Evolutionary conservation across 2,113 vertebrate species (phyloP), one percentile per base, ranked within the genome.

Genomic region (Cephalopterus ornatus): DNA sequence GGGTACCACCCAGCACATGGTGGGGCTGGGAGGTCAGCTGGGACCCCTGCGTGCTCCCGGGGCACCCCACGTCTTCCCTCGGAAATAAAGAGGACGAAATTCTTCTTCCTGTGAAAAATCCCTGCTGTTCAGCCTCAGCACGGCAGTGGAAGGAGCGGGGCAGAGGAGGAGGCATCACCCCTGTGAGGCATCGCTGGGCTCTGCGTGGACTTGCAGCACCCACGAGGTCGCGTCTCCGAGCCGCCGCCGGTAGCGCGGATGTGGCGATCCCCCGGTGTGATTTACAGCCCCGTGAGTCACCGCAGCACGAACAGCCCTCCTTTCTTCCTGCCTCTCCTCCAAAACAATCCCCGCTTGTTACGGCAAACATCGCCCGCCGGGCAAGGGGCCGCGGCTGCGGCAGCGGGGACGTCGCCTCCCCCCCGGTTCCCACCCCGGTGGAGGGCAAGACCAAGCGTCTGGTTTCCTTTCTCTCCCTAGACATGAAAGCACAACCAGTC

Each of bases 161-260:
- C 7, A 59, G 30, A 32, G 8, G 79, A 63, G 79, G 61, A 68
- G 83, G 76, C 24, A 5, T 55, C 3, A 3, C 18, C 58, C 27
- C 35, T 9, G 19, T 0, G 27, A 37, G 59, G 87, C 73, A 14
- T 2, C 5, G 17, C 74, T 6, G 68, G 56, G 75, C 72, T 75
- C 71, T 8, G 39, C 2, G 5, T 12, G 77, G 55, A 47, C 11
- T 0, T 12, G 70, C 30, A 7, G 1, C 39, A 3, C 22, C 83
- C 83, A 0, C 3, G 39, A 27, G 44, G 22, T 2, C 20, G 4
- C 1, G 21, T 11, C 63, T 33, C 10, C 0, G 41, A 17, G 42
- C n/a, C 11, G 15, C 84, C 37, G 72, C 46, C 2, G 7, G 4
- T 10, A 18, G 37, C 2, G 11, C 26, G 55, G 66, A 78, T 53